Evolutionary conservation across 2,113 vertebrate species (phyloP).

Genomic region (Centropus bengalensis): DNA sequence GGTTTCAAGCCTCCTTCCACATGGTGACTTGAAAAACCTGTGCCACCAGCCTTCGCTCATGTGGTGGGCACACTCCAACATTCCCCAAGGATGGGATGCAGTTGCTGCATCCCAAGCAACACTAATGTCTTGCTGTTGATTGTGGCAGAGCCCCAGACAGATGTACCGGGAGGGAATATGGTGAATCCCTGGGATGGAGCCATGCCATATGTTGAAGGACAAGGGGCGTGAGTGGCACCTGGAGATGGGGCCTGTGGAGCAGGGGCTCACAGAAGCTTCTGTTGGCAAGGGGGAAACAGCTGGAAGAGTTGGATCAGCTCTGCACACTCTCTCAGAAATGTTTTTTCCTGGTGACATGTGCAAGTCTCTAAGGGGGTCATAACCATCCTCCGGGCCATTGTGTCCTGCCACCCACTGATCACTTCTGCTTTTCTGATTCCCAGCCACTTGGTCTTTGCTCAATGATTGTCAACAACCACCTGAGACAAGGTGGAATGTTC

Average conservation of each 20-base stretch:
- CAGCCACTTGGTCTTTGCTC: not conserved
- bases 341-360: not conserved
- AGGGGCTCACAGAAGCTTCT: not conserved
- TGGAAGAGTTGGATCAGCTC: no score
- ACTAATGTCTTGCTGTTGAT: rapidly evolving
- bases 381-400: not conserved
- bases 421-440: not conserved
- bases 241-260: rapidly evolving
- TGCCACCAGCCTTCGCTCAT: not conserved
- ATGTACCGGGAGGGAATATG: not conserved
- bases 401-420: not conserved
- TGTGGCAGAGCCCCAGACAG: rapidly evolving
- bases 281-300: not conserved
- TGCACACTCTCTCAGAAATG: not conserved
- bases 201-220: not conserved
- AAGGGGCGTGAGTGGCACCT: not conserved
- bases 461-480: not conserved
- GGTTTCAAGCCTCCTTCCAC: not conserved
- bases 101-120: not conserved
- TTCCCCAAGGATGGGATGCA: not conserved
- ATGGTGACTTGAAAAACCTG: not conserved
- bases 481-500: not conserved
- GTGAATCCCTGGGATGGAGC: not conserved
- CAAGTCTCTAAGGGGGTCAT: not conserved
- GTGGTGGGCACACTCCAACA: rapidly evolving